Percentiles rank a stretch among this genome's conserved stretches.
phyloP scores from a whole-genome alignment of 2,797 vertebrate species.

The Acanthurus lineatus region DNA sequence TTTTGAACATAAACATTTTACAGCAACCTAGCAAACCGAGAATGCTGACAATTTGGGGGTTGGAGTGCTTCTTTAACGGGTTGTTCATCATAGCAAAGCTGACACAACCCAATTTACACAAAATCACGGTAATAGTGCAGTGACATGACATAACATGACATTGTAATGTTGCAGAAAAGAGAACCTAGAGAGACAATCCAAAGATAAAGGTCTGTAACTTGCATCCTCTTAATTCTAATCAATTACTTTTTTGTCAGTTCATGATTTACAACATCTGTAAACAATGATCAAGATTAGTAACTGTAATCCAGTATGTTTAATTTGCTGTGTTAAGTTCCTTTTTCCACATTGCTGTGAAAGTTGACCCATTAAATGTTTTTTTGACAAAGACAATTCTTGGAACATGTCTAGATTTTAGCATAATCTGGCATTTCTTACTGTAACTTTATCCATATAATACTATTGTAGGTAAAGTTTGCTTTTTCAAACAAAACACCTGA shows the following conservation, averaged over 20 bases:
- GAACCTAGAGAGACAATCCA: slow-evolving; percentile 1
- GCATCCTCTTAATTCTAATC: neutral
- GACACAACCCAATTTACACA: neutral
- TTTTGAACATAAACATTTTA: too few species aligned
- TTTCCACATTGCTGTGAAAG: neutral
- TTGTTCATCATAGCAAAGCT: neutral
- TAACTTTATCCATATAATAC: neutral
- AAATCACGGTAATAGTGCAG: too few species aligned
- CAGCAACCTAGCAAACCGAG: too few species aligned
- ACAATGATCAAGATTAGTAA: neutral
- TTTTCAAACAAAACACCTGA: neutral
- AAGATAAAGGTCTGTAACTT: neutral
- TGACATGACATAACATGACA: neutral
- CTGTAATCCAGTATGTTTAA: neutral
- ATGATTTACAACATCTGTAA: neutral
- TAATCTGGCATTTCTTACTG: neutral
- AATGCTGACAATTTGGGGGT: too few species aligned
- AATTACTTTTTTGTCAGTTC: neutral
- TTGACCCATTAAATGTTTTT: neutral
- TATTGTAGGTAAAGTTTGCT: neutral
- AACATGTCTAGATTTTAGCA: neutral
- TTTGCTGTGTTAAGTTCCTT: neutral
- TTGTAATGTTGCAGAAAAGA: neutral
- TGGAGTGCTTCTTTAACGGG: neutral
- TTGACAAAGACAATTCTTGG: neutral